Evolutionary conservation across 2,888 invertebrate genomes (phyloP), one percentile per base, ranked within the genome.

Genomic region (Malacosoma neustria): DNA sequence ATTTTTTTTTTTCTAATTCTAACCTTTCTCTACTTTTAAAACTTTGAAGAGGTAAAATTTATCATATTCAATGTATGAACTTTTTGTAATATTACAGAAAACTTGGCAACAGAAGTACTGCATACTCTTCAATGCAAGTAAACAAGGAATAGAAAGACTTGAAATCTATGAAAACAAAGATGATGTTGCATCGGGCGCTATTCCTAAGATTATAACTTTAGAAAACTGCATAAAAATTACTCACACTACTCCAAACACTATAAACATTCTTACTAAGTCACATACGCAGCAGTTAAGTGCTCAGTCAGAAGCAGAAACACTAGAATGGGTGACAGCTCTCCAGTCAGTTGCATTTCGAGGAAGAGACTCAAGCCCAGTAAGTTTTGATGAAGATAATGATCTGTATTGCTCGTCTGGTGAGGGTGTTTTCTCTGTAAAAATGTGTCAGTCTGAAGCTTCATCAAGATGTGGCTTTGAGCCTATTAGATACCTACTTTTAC

Each of bases 181-280:
- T 48, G 93, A 94, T 61, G 87, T 87, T 12, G 74, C 87, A 42
- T 64, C 87, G 43, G 79, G 82, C 52, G 89, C 88, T 51, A 87
- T 91, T 56, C 90, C 92, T 22, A 90, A 91, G 65, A 94, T 95
- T 42, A 91, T 96, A 44, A 93, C 95, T 0, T 87, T 96, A 37
- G 94, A 95, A 79, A 93, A 95, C 66, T 95, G 95, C 69, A 91
- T 95, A 31, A 96, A 96, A 88, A 94, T 96, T 59, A 89, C 90
- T 45, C 89, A 90, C 68, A 65, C 87, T 88, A 63, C 80, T 88
- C 72, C 89, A 62, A 87, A 88, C 38, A 90, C 89, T 58, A 86
- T 88, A 48, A 89, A 89, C 48, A 90, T 96, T 56, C 90, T 93
- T 40, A 94, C 93, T 48, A 94, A 93, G 80, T 90, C 91, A 42